phyloP scores from a whole-genome alignment of 2,888 invertebrate genomes.

The Vanessa cardui region DNA sequence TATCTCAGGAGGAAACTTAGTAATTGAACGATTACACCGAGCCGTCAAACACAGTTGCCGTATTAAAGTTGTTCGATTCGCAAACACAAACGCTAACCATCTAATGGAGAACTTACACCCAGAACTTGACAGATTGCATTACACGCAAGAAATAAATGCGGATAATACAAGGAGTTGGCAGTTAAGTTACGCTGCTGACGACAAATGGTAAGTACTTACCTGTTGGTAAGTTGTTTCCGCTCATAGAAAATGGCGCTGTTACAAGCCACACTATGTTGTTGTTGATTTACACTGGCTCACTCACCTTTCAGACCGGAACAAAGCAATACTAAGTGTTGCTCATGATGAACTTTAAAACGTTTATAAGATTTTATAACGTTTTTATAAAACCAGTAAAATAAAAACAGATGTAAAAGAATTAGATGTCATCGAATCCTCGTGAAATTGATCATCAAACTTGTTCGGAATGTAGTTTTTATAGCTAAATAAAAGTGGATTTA shows the following conservation, averaged over 20 bases:
- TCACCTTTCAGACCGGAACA: not conserved
- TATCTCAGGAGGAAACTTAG: slow-evolving; percentile 10
- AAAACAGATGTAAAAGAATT: not conserved
- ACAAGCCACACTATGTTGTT: too few relatives aligned
- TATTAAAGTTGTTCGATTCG: slow-evolving; percentile 15
- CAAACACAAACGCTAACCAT: slow-evolving; percentile 9
- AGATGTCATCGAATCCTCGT: not conserved
- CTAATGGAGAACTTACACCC: not conserved
- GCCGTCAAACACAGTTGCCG: slow-evolving; percentile 30
- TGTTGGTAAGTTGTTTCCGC: too few relatives aligned
- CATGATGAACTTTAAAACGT: too few relatives aligned
- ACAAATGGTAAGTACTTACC: too few relatives aligned
- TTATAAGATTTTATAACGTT: too few relatives aligned
- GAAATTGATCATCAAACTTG: not conserved
- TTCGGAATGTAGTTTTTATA: slow-evolving; percentile 11
- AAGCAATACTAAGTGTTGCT: not conserved
- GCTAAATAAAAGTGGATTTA: not conserved
- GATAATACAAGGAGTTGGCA: too few relatives aligned
- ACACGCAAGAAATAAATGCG: too few relatives aligned
- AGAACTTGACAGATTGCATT: too few relatives aligned
- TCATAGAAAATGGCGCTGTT: too few relatives aligned
- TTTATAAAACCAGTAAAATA: not conserved
- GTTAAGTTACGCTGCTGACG: too few relatives aligned
- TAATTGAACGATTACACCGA: slow-evolving; percentile 34
- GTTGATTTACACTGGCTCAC: not conserved